Base-by-base conservation (phyloP, 2,113 vertebrate species). In the Marmota flaviventris region DNA sequence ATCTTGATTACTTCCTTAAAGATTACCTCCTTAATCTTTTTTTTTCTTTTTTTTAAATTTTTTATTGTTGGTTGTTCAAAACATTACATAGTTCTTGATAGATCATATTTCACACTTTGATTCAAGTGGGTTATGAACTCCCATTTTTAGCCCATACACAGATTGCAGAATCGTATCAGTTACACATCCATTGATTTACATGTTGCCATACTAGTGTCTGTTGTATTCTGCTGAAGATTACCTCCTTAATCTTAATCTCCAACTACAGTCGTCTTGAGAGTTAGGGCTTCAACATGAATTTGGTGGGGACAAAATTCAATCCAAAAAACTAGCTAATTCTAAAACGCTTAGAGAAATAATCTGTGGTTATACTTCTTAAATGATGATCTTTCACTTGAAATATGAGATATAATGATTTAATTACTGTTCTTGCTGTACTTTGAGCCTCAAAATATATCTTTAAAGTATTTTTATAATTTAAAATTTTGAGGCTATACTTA, bases 281-380 rank as follows among this genome's bases (percentile, higher is more conserved):
- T 56, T 83, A 56, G 34, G 22, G 12, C 8, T 53, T 72, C 72
- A 37, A 61, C 2, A 3, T 16, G 17, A 86, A 91, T 39, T 65
- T 58, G 14, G 22, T 20, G 9, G 2, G 11, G 2, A 81, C 5
- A 8, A 4, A 39, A 34, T 48, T 75, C 18, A 63, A 18, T 56
- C 17, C 48, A 13, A 51, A 73, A 65, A 1, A 76, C 29, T 16
- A 75, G 29, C n/a, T 56, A 61, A 82, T 73, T 84, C 69, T 61
- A 72, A 86, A 85, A 27, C 24, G 25, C n/a, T 81, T 4, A 5
- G 16, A 34, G 24, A 83, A 67, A 25, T 32, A 79, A 45, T 70
- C 27, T 96, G 37, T 81, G 69, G 85, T 75, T 53, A 85, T 91
- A n/a, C 48, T 32, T 79, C 37, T 83, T 78, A 72, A 92, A 77